Evolutionary conservation across 1,140 invertebrate genomes (phyloP).

Genomic region (Tetragonula clypearis): DNA sequence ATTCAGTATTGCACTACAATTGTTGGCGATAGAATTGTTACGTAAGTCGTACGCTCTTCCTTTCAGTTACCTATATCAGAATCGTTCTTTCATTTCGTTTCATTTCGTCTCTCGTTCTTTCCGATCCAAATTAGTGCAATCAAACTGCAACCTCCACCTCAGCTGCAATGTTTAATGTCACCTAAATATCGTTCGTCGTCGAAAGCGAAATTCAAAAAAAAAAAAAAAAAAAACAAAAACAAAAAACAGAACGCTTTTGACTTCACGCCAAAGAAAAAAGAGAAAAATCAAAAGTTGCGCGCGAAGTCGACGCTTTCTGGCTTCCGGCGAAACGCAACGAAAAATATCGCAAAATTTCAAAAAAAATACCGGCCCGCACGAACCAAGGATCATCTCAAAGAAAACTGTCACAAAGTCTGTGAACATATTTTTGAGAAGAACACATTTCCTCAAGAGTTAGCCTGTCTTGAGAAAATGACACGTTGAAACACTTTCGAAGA

Average conservation of each 20-base stretch:
- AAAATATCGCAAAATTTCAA: not conserved
- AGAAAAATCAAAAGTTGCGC: not conserved
- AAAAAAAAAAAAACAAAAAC: not conserved
- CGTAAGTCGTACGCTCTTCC: not conserved
- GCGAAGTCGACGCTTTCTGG: not conserved
- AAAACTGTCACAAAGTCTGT: too few species aligned
- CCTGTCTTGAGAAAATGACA: not conserved
- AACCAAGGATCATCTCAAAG: not conserved
- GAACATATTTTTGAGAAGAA: too few species aligned
- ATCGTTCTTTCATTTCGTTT: not conserved
- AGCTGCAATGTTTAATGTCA: constrained; percentile 65
- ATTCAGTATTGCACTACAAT: not conserved
- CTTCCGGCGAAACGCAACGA: constrained; percentile 26
- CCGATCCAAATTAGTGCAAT: constrained; percentile 35
- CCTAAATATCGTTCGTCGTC: constrained; percentile 31
- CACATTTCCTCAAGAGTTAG: not conserved
- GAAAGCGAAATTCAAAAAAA: not conserved
- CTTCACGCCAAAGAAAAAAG: not conserved
- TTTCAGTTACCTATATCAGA: not conserved
- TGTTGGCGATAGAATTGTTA: not conserved
- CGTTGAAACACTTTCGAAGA: not conserved
- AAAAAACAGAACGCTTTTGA: too few species aligned
- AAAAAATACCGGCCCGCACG: not conserved
- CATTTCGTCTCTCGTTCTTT: constrained; percentile 4
- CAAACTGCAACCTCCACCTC: constrained; percentile 62